Evolutionary conservation across 2,888 invertebrate species (phyloP).

Genomic region (Synergus gifuensis): DNA sequence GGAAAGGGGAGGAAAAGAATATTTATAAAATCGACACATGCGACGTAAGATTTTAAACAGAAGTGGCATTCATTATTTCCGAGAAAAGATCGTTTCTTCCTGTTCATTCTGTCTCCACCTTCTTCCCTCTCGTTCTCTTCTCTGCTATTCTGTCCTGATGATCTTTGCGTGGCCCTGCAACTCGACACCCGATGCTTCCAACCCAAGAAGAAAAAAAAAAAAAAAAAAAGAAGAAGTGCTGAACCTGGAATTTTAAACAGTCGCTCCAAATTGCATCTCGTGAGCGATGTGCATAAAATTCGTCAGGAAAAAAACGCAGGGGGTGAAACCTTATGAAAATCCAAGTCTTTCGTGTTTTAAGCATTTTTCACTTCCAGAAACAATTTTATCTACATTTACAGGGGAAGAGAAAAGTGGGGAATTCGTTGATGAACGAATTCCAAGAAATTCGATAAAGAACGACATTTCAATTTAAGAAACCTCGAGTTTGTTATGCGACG

Average conservation of each 20-base stretch:
- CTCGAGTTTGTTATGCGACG: background rate
- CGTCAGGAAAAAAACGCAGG: background rate
- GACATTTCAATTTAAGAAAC: background rate
- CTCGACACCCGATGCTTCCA: slow-evolving; percentile 36
- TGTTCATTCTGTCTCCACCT: slow-evolving; percentile 44
- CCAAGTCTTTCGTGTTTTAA: background rate
- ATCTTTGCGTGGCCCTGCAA: slow-evolving; percentile 48
- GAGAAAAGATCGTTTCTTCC: slow-evolving; percentile 62
- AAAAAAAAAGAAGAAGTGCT: slow-evolving; percentile 27
- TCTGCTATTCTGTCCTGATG: slow-evolving; percentile 48
- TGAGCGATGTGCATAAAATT: slow-evolving; percentile 43
- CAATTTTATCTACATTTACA: too few species aligned
- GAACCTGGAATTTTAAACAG: slow-evolving; percentile 65
- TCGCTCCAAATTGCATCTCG: slow-evolving; percentile 61
- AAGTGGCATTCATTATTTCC: slow-evolving; percentile 73
- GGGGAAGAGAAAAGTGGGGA: background rate
- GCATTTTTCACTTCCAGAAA: background rate
- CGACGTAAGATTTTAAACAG: slow-evolving; percentile 66
- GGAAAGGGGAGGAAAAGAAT: slow-evolving; percentile 32
- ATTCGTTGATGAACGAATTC: background rate
- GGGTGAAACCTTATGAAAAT: slow-evolving; percentile 10
- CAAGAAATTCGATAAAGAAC: background rate
- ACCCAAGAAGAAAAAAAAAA: slow-evolving; percentile 42
- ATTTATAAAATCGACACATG: slow-evolving; percentile 54
- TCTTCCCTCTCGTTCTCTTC: slow-evolving; percentile 38